phyloP scores from a whole-genome alignment of 2,888 invertebrate species.

The Petrophora chlorosata region DNA sequence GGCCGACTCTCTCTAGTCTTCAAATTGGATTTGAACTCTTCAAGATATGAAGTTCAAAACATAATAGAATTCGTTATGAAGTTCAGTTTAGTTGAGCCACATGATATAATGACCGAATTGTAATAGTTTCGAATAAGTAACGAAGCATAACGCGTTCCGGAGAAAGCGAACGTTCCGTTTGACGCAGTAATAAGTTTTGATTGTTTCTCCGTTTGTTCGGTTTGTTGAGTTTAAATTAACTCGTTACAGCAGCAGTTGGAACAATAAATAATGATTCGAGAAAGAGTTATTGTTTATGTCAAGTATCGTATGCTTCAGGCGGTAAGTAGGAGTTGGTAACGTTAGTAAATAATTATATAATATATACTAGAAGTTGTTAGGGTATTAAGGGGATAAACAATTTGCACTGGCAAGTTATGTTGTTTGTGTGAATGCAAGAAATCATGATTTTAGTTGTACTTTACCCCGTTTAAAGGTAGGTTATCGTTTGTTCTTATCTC shows the following conservation, averaged over 20 bases:
- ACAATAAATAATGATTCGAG: conserved; percentile 13
- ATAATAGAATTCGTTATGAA: conserved; percentile 25
- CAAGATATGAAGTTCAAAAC: conserved; percentile 15
- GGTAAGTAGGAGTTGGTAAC: neutral
- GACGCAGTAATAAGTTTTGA: conserved; percentile 24
- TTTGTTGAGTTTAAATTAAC: conserved; percentile 16
- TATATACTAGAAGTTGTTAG: too few relatives aligned
- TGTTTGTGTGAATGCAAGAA: too few relatives aligned
- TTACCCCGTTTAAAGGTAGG: too few relatives aligned
- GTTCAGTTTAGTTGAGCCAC: conserved; percentile 13
- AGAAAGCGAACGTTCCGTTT: conserved; percentile 32
- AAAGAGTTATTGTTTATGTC: neutral
- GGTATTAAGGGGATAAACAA: too few relatives aligned
- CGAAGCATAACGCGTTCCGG: conserved; percentile 42
- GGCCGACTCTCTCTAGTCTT: conserved; percentile 13
- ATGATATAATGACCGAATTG: conserved; percentile 43
- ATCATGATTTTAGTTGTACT: too few relatives aligned
- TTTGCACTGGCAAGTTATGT: too few relatives aligned
- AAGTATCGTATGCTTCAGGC: neutral
- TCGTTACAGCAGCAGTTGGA: conserved; percentile 11
- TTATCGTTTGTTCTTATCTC: too few relatives aligned
- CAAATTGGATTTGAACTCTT: conserved; percentile 30
- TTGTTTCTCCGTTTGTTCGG: conserved; percentile 25
- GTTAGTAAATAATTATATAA: neutral
- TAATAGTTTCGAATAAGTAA: conserved; percentile 42